Evolutionary conservation across 2,797 vertebrate species (phyloP).

Genomic region (Melopsittacus undulatus): DNA sequence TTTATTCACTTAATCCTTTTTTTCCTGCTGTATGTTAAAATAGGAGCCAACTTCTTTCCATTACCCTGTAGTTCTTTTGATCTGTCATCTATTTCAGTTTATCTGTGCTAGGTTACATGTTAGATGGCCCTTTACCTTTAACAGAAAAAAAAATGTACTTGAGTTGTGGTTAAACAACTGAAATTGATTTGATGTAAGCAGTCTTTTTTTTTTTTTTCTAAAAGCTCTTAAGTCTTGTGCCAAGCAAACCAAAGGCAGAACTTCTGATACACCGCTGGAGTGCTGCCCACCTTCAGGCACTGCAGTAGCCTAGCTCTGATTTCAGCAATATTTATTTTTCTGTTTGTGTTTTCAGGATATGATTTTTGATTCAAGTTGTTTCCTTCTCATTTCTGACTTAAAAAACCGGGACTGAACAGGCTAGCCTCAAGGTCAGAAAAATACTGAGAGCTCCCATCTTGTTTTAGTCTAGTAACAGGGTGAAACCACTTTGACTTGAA

Average conservation of each 20-base stretch:
- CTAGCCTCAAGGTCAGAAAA: background rate
- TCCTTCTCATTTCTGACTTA: background rate
- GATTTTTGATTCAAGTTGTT: background rate
- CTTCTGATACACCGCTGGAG: background rate
- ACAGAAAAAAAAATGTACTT: background rate
- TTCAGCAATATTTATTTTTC: slow-evolving; percentile 1
- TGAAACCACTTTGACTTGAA: background rate
- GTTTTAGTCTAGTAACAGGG: background rate
- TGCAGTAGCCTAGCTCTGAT: background rate
- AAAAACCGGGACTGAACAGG: background rate
- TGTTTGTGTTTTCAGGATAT: background rate
- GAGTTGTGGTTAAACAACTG: background rate
- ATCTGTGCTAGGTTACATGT: background rate
- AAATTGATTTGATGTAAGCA: background rate
- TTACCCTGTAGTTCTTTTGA: background rate
- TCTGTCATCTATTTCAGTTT: background rate
- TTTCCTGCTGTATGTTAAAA: background rate
- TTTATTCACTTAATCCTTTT: background rate
- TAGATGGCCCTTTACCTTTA: background rate
- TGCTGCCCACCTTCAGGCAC: background rate
- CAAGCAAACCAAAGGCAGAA: background rate
- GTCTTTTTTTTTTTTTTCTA: too few species aligned
- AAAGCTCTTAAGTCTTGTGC: background rate
- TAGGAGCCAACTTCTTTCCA: background rate
- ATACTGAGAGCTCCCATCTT: background rate